Conservation (phyloP, 2,888 invertebrate species). For the Euspilapteryx auroguttella region DNA sequence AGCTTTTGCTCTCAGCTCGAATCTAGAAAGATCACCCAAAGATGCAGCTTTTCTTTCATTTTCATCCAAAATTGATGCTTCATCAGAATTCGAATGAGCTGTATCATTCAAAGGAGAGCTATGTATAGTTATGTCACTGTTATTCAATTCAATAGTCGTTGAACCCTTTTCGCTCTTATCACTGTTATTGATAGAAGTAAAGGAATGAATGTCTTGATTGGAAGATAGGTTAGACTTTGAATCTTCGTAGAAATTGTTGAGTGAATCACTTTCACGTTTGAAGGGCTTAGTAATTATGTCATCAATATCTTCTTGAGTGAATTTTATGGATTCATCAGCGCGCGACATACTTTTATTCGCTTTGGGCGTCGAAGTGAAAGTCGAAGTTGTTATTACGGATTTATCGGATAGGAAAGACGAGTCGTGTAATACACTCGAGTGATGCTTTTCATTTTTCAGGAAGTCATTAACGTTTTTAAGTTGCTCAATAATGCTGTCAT, state of each 20-base stretch:
- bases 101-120: conserved; percentile 64
- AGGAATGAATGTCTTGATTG: conserved; percentile 41
- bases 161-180: conserved; percentile 54
- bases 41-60: conserved; percentile 77
- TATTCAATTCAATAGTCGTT: conserved; percentile 73
- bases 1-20: conserved; percentile 46
- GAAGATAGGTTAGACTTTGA: conserved; percentile 50
- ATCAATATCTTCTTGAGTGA: conserved; percentile 54
- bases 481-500: conserved; percentile 48
- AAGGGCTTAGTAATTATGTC: conserved; percentile 54
- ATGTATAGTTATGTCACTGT: conserved; percentile 75
- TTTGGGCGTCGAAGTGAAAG: conserved; percentile 55
- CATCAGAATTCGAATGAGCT: conserved; percentile 34
- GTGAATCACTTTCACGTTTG: conserved; percentile 45
- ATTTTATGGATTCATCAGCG: conserved; percentile 43
- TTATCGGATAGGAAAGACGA: conserved; percentile 17
- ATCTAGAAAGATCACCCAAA: conserved; percentile 75
- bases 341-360: conserved; percentile 33
- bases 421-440: conserved; percentile 35
- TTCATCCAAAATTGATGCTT: conserved; percentile 53
- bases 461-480: conserved; percentile 39
- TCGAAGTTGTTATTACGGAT: conserved; percentile 19
- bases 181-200: conserved; percentile 43
- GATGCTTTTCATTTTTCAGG: conserved; percentile 38
- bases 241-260: conserved; percentile 47